Conservation (phyloP, 30 jellyfish, hydroid and myxozoan species). For the Hydra vulgaris region DNA sequence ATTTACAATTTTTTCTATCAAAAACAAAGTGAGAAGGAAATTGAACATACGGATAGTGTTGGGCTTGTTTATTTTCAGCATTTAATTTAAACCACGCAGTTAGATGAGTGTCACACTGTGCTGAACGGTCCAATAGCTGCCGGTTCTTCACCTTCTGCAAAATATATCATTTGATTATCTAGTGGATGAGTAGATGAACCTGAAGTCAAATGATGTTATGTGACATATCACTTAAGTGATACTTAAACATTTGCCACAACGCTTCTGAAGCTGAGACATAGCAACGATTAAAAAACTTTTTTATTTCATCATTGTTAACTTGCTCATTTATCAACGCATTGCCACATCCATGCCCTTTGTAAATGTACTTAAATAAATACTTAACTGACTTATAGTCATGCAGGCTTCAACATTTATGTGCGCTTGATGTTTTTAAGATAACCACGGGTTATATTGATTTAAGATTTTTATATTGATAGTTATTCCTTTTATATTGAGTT, state of each 20-base stretch:
- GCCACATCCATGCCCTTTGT: too few relatives aligned
- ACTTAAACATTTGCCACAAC: neutral
- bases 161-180: neutral
- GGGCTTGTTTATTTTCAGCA: neutral
- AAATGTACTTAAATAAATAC: too few relatives aligned
- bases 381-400: too few relatives aligned
- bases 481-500: neutral
- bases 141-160: neutral
- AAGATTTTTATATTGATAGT: neutral
- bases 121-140: neutral
- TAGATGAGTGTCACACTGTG: neutral
- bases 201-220: neutral
- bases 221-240: neutral
- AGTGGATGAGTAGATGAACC: neutral
- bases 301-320: too few relatives aligned
- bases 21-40: neutral
- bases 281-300: too few relatives aligned
- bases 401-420: slow-evolving; percentile 47
- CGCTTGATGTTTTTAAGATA: slow-evolving; percentile 14
- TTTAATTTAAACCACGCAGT: neutral
- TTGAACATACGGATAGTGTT: neutral
- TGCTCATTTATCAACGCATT: too few relatives aligned
- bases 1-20: neutral
- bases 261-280: neutral
- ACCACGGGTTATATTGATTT: slow-evolving; percentile 42